Percentiles rank a stretch among this genome's conserved stretches.
Evolutionary conservation across 2,113 vertebrate species (phyloP).

Genomic region (Laterallus jamaicensis): DNA sequence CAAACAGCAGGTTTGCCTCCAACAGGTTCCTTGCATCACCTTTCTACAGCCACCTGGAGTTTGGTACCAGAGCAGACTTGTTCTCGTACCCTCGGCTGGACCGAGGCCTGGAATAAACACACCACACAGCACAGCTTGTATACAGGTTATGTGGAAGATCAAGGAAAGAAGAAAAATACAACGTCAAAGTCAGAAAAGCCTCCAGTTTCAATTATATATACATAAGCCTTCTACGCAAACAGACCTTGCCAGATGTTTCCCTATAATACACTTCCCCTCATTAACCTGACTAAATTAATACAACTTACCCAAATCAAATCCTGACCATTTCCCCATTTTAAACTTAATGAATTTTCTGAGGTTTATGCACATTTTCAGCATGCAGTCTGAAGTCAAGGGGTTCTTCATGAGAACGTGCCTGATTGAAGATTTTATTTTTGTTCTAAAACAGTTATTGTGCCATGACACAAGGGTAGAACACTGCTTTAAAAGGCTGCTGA

Average conservation of each 20-base stretch:
- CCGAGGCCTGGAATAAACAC: background rate
- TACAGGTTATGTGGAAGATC: background rate
- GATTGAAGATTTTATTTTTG: background rate
- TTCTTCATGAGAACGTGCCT: background rate
- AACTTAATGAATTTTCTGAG: background rate
- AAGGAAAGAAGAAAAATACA: background rate
- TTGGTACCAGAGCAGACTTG: background rate
- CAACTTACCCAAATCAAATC: background rate
- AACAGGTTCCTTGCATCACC: background rate
- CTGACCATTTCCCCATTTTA: background rate
- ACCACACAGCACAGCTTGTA: background rate
- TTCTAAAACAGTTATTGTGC: background rate
- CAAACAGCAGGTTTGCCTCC: background rate
- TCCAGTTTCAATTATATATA: background rate
- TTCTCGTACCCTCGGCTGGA: rapidly evolving
- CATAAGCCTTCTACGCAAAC: rapidly evolving
- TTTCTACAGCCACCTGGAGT: background rate
- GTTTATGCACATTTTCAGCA: background rate
- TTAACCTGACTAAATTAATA: background rate
- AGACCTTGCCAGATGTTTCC: background rate
- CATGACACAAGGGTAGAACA: slow-evolving; percentile 25
- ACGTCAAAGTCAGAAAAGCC: background rate
- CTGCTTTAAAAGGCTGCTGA: slow-evolving; percentile 61
- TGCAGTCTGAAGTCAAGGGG: background rate
- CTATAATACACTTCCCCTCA: background rate